phyloP scores from a whole-genome alignment of 2,797 vertebrate genomes.

The Malurus splendens region DNA sequence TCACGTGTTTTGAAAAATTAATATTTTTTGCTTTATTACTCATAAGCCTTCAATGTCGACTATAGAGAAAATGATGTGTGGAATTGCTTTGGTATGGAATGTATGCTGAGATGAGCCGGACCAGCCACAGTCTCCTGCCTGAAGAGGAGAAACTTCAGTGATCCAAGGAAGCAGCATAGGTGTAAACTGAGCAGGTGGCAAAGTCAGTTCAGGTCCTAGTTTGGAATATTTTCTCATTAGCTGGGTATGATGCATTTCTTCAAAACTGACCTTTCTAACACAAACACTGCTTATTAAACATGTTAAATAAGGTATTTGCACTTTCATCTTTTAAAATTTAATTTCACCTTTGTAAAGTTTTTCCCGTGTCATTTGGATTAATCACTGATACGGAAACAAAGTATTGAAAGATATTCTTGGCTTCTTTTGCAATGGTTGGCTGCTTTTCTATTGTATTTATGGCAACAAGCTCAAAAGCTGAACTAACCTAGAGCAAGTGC shows the following conservation, averaged over 20 bases:
- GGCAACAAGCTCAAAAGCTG: constrained; percentile 39
- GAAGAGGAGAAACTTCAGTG: not conserved
- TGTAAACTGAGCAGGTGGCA: not conserved
- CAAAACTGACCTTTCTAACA: not conserved
- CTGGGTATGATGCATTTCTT: not conserved
- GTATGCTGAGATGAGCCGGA: fast-evolving
- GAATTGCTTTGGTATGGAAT: not conserved
- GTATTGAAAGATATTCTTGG: constrained; percentile 26
- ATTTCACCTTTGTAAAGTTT: not conserved
- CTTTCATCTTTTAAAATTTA: not conserved
- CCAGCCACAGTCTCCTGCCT: not conserved
- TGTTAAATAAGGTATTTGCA: not conserved
- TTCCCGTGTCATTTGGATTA: not conserved
- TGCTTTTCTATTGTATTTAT: constrained; percentile 59
- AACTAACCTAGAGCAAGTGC: constrained; percentile 20
- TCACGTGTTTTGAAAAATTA: not conserved
- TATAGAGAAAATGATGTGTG: not conserved
- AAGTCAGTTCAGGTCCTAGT: not conserved
- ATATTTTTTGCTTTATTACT: not conserved
- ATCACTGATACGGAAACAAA: not conserved
- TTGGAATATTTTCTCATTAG: not conserved
- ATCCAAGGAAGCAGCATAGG: not conserved
- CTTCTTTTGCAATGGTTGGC: constrained; percentile 18
- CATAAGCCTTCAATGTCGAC: fast-evolving
- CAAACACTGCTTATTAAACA: not conserved